Percentiles rank a stretch among this genome's conserved stretches.
Evolutionary conservation across 2,797 vertebrate genomes (phyloP).

Genomic region (Eleutherodactylus coqui): DNA sequence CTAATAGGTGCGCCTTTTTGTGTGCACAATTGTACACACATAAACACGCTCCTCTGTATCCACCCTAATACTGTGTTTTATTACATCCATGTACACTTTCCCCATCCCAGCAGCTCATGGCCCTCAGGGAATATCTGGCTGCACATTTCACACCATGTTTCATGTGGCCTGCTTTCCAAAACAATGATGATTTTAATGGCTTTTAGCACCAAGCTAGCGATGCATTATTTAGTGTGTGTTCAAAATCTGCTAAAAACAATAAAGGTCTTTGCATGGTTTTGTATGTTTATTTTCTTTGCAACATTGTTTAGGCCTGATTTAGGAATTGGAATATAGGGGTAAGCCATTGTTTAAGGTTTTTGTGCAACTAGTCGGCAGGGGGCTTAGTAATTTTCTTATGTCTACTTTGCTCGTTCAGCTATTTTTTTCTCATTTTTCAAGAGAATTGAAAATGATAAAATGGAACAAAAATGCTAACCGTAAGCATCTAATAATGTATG

Average conservation of each 20-base stretch:
- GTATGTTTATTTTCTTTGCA: background rate
- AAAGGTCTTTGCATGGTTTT: background rate
- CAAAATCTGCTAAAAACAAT: slow-evolving; percentile 12
- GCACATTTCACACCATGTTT: slow-evolving; percentile 6
- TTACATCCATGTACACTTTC: background rate
- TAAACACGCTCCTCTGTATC: too few relatives aligned
- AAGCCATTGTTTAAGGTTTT: background rate
- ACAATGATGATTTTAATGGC: slow-evolving; percentile 22
- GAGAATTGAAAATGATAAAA: too few relatives aligned
- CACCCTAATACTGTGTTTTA: too few relatives aligned
- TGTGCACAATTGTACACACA: too few relatives aligned
- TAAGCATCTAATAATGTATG: too few relatives aligned
- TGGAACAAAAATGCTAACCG: too few relatives aligned
- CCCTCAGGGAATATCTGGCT: background rate
- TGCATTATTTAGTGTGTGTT: slow-evolving; percentile 14
- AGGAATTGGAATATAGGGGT: background rate
- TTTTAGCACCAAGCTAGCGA: slow-evolving; percentile 23
- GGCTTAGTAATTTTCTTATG: background rate
- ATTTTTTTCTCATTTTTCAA: background rate
- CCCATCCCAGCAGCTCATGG: background rate
- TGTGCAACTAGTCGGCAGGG: background rate
- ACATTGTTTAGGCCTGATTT: background rate
- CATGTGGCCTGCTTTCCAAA: background rate
- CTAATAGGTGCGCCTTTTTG: too few relatives aligned
- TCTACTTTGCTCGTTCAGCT: too few relatives aligned